phyloP scores from a whole-genome alignment of 2,888 invertebrate species.

The Unio pictorum region DNA sequence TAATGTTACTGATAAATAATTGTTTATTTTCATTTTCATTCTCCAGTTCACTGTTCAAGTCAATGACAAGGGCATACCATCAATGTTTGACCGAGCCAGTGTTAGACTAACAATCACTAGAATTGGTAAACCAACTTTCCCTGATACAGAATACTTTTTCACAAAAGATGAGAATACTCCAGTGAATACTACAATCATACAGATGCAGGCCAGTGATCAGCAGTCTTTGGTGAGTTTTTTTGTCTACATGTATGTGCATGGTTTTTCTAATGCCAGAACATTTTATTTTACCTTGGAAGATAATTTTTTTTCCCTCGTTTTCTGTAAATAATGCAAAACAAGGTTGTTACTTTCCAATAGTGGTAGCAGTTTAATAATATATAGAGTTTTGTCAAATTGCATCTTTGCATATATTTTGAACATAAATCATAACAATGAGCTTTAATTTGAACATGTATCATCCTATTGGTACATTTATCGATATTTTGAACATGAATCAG shows the following conservation, averaged over 20 bases:
- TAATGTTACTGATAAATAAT: too few relatives aligned
- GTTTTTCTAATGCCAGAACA: too few relatives aligned
- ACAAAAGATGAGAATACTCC: slow-evolving; percentile 19
- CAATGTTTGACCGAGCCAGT: slow-evolving; percentile 86
- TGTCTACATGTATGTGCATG: too few relatives aligned
- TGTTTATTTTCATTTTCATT: not conserved
- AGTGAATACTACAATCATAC: slow-evolving; percentile 12
- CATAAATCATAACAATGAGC: too few relatives aligned
- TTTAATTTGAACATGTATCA: too few relatives aligned
- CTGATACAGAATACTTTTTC: slow-evolving; percentile 9
- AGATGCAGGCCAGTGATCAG: slow-evolving; percentile 25
- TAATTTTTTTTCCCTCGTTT: not conserved
- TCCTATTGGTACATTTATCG: too few relatives aligned
- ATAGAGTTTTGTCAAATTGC: too few relatives aligned
- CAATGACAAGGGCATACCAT: slow-evolving; percentile 85
- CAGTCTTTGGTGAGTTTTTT: slow-evolving; percentile 23
- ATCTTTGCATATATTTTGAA: too few relatives aligned
- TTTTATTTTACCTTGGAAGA: not conserved
- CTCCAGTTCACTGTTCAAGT: slow-evolving; percentile 79
- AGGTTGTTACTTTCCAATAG: too few relatives aligned
- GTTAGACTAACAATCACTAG: slow-evolving; percentile 78
- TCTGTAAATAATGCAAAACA: too few relatives aligned
- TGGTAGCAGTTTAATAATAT: too few relatives aligned
- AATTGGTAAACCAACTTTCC: slow-evolving; percentile 32
- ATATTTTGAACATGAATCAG: too few relatives aligned